phyloP scores from a whole-genome alignment of 2,888 invertebrate species.

The Geophilus truncorum region DNA sequence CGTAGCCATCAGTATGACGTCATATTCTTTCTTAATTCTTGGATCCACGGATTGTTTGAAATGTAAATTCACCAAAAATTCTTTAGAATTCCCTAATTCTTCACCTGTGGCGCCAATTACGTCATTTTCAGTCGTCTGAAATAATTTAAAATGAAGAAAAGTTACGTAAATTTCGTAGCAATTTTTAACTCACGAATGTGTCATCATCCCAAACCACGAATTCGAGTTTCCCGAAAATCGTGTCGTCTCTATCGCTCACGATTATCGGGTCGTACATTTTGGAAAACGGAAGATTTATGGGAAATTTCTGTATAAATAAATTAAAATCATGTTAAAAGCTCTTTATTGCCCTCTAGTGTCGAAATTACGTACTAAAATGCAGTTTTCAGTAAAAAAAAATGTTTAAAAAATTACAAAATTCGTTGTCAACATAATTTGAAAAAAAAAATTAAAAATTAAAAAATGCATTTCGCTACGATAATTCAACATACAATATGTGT shows the following conservation, averaged over 20 bases:
- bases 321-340: no score
- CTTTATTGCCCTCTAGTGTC: no score
- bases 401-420: no score
- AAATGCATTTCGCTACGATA: no score
- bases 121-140: neutral
- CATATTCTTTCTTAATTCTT: neutral
- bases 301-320: neutral
- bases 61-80: neutral
- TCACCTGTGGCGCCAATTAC: neutral
- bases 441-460: no score
- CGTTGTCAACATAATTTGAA: no score
- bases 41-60: neutral
- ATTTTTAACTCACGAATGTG: neutral
- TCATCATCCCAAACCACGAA: neutral
- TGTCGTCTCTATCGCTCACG: neutral
- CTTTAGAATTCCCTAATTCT: neutral
- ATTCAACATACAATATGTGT: no score
- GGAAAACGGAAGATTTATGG: neutral
- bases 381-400: no score
- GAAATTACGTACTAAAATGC: no score
- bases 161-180: no score
- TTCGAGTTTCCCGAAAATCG: neutral
- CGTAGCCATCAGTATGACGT: neutral
- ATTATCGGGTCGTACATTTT: neutral
- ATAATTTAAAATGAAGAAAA: neutral